phyloP scores from a whole-genome alignment of 2,797 vertebrate species.

The Smutsia temminckii region DNA sequence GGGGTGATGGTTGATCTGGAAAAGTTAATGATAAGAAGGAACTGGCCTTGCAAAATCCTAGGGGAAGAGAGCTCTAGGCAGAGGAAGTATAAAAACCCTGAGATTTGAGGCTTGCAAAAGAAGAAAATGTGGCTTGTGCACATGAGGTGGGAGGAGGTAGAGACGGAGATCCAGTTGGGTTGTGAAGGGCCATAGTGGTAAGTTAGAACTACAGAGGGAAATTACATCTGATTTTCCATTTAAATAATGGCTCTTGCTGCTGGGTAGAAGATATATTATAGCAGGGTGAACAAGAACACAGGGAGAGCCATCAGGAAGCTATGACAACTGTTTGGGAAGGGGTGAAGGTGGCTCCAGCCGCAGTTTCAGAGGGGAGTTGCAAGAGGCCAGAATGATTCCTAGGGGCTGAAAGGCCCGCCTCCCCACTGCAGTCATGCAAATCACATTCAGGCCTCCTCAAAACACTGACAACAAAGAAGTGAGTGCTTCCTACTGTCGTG shows the following conservation, averaged over 20 bases:
- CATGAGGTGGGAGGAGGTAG: fast-evolving
- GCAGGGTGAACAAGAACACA: too few species aligned
- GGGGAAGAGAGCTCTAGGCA: neutral
- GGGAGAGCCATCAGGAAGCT: neutral
- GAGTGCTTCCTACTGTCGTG: neutral
- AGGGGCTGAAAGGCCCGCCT: neutral
- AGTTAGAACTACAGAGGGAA: neutral
- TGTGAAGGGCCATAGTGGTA: neutral
- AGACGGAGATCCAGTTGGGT: neutral
- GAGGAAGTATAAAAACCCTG: neutral
- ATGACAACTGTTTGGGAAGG: neutral
- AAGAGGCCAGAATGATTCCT: neutral
- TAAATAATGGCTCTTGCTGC: neutral
- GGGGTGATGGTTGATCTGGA: neutral
- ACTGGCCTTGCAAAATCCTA: neutral
- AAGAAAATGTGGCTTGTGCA: neutral
- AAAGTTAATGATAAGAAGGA: neutral
- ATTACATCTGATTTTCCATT: neutral
- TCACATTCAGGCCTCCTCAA: neutral
- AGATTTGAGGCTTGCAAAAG: neutral
- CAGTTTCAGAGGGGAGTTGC: neutral
- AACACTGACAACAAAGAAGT: neutral
- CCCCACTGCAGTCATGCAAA: neutral
- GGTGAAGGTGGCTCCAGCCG: neutral
- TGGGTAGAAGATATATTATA: neutral